phyloP scores from a whole-genome alignment of 2,888 invertebrate species.

The Hydrotaea diabolus region DNA sequence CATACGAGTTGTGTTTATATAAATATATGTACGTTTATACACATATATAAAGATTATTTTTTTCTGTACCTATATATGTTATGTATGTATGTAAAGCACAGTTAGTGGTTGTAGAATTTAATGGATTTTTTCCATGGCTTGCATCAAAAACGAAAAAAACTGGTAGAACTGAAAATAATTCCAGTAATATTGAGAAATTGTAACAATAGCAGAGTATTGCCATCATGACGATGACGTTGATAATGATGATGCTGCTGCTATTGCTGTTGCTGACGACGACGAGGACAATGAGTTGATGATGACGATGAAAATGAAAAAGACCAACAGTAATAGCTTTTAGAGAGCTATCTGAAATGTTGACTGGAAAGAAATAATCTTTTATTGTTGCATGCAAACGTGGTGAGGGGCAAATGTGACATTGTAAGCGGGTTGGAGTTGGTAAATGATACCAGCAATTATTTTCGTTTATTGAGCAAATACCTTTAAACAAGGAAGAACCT shows the following conservation, averaged over 20 bases:
- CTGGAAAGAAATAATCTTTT: conserved; percentile 38
- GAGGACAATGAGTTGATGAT: no score
- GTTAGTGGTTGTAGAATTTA: conserved; percentile 40
- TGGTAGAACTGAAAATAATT: conserved; percentile 7
- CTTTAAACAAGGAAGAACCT: conserved; percentile 7
- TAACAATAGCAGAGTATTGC: conserved; percentile 23
- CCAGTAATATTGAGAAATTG: conserved; percentile 37
- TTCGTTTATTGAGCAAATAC: conserved; percentile 6
- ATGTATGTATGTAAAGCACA: conserved; percentile 18
- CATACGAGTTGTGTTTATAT: conserved; percentile 36
- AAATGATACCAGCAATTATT: conserved; percentile 39
- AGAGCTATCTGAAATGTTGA: conserved; percentile 8
- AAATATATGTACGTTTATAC: conserved; percentile 15
- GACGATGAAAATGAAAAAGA: conserved; percentile 11
- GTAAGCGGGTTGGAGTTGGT: neutral
- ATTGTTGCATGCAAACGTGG: neutral
- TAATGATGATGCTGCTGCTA: neutral
- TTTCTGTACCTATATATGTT: neutral
- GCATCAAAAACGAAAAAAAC: neutral
- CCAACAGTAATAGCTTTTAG: conserved; percentile 19
- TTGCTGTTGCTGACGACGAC: neutral
- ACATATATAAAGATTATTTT: conserved; percentile 6
- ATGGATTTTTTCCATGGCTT: conserved; percentile 26
- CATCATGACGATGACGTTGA: conserved; percentile 6
- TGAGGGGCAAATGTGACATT: neutral